Evolutionary conservation across 1,140 invertebrate genomes (phyloP).

Genomic region (Lepidurus arcticus): DNA sequence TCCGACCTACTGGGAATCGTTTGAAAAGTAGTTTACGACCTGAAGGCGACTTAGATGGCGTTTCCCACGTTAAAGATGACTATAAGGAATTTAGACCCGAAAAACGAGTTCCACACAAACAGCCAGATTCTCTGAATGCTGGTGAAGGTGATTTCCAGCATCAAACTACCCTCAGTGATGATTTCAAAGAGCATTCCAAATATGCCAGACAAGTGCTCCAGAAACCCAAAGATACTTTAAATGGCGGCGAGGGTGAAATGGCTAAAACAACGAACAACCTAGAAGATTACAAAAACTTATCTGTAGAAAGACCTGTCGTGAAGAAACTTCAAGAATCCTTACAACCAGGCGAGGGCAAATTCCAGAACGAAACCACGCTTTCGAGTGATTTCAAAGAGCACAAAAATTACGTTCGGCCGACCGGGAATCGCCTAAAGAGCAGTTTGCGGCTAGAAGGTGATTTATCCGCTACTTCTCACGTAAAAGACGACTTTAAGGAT

Average conservation of each 20-base stretch:
- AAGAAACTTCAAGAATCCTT: background rate
- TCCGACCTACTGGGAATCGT: background rate
- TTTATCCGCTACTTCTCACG: background rate
- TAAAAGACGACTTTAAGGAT: background rate
- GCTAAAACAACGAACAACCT: too few relatives aligned
- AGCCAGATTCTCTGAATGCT: background rate
- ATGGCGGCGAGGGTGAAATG: too few relatives aligned
- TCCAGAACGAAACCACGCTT: background rate
- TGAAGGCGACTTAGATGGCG: background rate
- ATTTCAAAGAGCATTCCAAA: background rate
- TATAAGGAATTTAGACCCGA: background rate
- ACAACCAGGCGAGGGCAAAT: background rate
- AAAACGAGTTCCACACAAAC: background rate
- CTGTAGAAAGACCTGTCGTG: background rate
- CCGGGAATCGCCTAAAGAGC: background rate
- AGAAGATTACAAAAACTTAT: too few relatives aligned
- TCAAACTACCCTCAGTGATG: background rate
- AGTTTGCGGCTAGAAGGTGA: background rate
- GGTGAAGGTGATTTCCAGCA: background rate
- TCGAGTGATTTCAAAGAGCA: slow-evolving; percentile 1
- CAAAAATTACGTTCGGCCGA: background rate
- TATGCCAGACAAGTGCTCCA: background rate
- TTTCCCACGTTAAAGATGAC: background rate
- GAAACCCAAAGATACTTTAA: too few relatives aligned
- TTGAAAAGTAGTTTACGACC: background rate